Evolutionary conservation across 2,888 invertebrate species (phyloP).

Genomic region (Aspidiotus rigidus): DNA sequence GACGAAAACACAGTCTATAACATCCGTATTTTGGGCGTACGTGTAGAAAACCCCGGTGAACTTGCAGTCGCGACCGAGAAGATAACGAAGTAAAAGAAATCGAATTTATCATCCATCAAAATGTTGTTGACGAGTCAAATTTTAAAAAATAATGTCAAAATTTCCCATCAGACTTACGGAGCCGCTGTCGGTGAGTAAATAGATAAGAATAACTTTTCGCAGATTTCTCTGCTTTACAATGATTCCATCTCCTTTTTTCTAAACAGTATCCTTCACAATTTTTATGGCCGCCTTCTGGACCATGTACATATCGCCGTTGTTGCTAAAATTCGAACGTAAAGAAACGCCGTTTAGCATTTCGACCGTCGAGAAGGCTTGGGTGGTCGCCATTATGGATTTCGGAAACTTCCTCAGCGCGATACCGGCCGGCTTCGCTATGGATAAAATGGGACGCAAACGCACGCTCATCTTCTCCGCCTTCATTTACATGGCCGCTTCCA

Average conservation of each 20-base stretch:
- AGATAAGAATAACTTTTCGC: neutral
- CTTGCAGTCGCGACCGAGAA: no score
- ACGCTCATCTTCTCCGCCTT: constrained; percentile 41
- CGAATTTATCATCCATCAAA: no score
- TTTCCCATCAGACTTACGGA: neutral
- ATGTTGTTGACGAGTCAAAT: neutral
- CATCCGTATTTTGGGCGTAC: no score
- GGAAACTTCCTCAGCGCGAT: constrained; percentile 40
- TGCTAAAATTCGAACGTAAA: constrained; percentile 35
- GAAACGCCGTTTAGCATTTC: constrained; percentile 34
- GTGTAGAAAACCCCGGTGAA: no score
- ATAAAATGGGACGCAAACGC: constrained; percentile 37
- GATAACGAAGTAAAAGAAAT: no score
- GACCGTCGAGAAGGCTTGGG: constrained; percentile 36
- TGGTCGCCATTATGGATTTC: constrained; percentile 40
- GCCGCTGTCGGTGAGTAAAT: constrained; percentile 3
- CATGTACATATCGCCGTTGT: constrained; percentile 39
- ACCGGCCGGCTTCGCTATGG: constrained; percentile 38
- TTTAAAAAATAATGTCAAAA: constrained; percentile 2
- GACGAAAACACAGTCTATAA: no score
- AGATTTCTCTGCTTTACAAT: neutral
- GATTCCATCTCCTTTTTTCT: neutral
- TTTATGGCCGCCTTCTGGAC: constrained; percentile 38
- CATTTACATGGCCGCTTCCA: constrained; percentile 43
- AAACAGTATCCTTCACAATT: constrained; percentile 36